Base-by-base conservation (phyloP, 1,140 invertebrate genomes). In the Leptinotarsa undecemlineata region DNA sequence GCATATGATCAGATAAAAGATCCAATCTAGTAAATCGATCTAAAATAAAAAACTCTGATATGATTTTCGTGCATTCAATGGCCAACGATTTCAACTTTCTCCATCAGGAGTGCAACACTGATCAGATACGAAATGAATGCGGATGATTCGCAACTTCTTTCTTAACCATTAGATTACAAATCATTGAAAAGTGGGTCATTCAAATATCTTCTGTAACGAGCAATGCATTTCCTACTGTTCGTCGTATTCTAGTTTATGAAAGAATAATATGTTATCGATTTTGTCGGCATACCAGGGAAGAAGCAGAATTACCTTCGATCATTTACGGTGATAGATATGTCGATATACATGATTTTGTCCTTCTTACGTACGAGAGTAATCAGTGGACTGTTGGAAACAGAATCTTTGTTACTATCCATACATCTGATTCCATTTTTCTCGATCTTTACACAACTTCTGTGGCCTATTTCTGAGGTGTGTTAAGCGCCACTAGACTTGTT, bases 111-210 rank as follows among this genome's bases (percentile, higher is more conserved):
- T 57, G 51, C 66, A 64, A 67, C 73, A 66, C 51, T 75, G 70
- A 76, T 76, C 75, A 57, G 33, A 73, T 60, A 76, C 48, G 71
- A 51, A 76, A 76, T 72, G 75, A 76, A 76, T 76, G 75, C 75
- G 75, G 75, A 76, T 76, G 75, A 76, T 76, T 76, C 69, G 75
- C 72, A 76, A 76, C 67, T 76, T 76, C 75, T 76, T 76, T 76
- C 75, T 73, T 76, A 76, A 76, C 60, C 74, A 73, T 69, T 76
- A 73, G 60, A 73, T 73, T 76, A 66, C 71, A 63, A 76, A 76
- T 67, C 63, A 15, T 42, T 14, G 47, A 71, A 71, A 76, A 76
- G 75, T 76, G 67, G 75, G 75, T 76, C 75, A 73, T 57, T 69
- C 62, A 70, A 71, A 75, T 72, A 60, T 71, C 26, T 33, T 17